phyloP scores from a whole-genome alignment of 2,797 vertebrate genomes.

The Corythornis leucogaster region DNA sequence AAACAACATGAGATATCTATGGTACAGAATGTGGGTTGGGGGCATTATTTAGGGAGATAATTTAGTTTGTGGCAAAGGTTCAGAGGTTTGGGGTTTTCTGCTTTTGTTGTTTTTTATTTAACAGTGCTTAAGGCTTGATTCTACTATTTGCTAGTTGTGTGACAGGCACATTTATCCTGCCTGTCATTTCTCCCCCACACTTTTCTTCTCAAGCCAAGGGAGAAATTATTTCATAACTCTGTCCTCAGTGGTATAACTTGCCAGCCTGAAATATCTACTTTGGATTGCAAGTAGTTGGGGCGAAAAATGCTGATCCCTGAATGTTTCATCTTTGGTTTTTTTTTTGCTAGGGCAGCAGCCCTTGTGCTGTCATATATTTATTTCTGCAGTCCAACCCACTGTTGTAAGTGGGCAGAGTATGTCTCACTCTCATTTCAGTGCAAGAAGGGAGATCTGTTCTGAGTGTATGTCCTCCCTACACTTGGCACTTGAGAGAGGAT shows the following conservation, averaged over 20 bases:
- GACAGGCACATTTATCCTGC: constrained; percentile 60
- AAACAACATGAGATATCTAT: not conserved
- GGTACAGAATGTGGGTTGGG: not conserved
- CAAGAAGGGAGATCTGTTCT: not conserved
- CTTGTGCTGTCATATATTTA: not conserved
- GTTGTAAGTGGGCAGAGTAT: not conserved
- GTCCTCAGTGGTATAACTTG: constrained; percentile 54
- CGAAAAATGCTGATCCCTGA: constrained; percentile 53
- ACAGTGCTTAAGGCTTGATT: constrained; percentile 55
- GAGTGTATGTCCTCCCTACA: not conserved
- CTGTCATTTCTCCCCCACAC: constrained; percentile 22
- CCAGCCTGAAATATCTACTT: constrained; percentile 61
- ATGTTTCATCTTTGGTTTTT: constrained; percentile 28
- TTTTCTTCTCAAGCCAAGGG: constrained; percentile 58
- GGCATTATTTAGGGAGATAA: not conserved
- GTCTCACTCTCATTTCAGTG: not conserved
- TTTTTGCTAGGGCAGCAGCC: constrained; percentile 54
- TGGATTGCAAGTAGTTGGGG: constrained; percentile 43
- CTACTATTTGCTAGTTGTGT: constrained; percentile 10
- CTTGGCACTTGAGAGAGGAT: not conserved
- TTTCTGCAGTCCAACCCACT: not conserved
- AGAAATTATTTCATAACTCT: constrained; percentile 70
- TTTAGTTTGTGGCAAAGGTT: constrained; percentile 39
- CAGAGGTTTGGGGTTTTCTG: not conserved
- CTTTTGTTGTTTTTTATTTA: constrained; percentile 29